These are phyloP conservation scores for Chirona hameri DNA, from an alignment of 2,888 invertebrate species.

Conservation along the genomic window DNA sequence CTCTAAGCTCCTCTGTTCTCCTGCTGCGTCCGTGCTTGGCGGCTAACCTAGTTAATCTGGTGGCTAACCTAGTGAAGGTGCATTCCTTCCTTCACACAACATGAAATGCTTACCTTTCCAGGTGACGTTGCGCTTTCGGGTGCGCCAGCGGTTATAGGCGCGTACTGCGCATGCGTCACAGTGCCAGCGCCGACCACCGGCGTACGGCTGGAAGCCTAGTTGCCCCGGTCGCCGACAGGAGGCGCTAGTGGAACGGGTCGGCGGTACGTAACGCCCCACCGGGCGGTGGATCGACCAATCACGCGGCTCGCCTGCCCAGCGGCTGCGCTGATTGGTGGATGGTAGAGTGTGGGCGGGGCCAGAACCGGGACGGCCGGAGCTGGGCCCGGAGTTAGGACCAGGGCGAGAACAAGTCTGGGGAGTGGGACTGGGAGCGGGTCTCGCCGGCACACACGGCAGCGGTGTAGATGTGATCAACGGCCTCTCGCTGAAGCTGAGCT, in stretches of 20 bases:
- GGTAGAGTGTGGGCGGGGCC: neutral
- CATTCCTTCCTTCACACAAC: too few species aligned
- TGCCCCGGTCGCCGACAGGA: neutral
- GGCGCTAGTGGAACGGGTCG: constrained; percentile 43
- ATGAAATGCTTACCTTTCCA: neutral
- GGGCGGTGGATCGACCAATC: constrained; percentile 73
- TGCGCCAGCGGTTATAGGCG: neutral
- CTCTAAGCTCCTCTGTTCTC: too few species aligned
- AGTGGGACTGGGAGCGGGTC: neutral
- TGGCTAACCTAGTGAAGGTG: too few species aligned
- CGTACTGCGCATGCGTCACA: constrained; percentile 9
- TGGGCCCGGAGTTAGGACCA: too few species aligned
- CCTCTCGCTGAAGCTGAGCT: neutral
- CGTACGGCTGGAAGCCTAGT: neutral
- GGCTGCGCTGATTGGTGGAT: neutral
- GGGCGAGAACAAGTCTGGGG: too few species aligned
- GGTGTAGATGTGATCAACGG: neutral
- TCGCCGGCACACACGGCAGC: neutral
- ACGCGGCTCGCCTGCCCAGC: constrained; percentile 56
- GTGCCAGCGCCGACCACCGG: neutral
- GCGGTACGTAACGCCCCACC: constrained; percentile 70
- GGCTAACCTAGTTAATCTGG: neutral
- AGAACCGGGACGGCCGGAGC: neutral
- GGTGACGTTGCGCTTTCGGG: neutral
- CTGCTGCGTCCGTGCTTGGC: too few species aligned